These are phyloP conservation scores for Potamilus streckersoni DNA, from an alignment of 1,140 invertebrate species.

Conservation along the genomic window DNA sequence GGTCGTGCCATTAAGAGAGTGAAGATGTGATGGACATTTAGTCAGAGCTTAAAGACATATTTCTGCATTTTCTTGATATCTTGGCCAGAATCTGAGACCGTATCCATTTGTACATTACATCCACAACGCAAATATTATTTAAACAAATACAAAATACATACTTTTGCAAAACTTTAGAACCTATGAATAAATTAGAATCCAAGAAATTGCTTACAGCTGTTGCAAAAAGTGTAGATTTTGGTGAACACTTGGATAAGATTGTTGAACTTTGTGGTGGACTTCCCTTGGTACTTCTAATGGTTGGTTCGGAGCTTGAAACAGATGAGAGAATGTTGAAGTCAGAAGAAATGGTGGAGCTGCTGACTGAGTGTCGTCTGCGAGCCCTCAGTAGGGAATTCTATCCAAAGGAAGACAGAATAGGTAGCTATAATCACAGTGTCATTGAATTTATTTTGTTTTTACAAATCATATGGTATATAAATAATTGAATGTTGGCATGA, in stretches of 20 bases:
- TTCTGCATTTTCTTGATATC: conserved; percentile 1
- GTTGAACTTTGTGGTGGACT: conserved; percentile 22
- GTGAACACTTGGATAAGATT: neutral
- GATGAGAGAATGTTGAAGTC: conserved; percentile 15
- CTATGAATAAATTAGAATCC: conserved; percentile 6
- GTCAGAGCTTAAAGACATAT: conserved; percentile 1
- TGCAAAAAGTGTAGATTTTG: neutral
- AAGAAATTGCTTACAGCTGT: conserved; percentile 9
- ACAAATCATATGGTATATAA: no score
- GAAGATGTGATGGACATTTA: conserved; percentile 19
- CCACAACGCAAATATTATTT: conserved; percentile 15
- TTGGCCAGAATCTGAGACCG: conserved; percentile 1
- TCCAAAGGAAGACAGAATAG: conserved; percentile 18
- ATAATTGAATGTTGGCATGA: no score
- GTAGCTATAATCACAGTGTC: conserved; percentile 1
- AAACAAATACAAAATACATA: conserved; percentile 2
- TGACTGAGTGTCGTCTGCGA: conserved; percentile 14
- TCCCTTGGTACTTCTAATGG: conserved; percentile 22
- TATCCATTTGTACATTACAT: conserved; percentile 25
- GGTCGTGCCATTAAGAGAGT: no score
- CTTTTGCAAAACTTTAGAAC: conserved; percentile 8
- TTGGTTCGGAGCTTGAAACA: conserved; percentile 16
- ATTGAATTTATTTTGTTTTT: no score
- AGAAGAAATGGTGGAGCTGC: conserved; percentile 15
- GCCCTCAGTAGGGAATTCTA: conserved; percentile 25